Evolutionary conservation across 2,888 invertebrate genomes (phyloP).

Genomic region (Argyra leucocephala): DNA sequence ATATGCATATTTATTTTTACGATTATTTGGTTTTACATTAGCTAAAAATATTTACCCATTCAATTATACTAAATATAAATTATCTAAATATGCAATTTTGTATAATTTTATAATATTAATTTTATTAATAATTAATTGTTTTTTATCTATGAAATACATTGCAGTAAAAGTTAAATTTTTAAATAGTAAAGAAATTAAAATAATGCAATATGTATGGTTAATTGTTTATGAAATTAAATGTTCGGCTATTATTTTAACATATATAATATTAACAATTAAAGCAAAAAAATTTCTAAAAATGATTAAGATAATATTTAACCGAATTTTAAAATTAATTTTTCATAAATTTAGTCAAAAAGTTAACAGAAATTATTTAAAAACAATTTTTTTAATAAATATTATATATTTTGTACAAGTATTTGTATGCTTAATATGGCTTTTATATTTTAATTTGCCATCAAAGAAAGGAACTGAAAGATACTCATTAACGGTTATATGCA

Average conservation of each 20-base stretch:
- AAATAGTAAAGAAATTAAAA: neutral
- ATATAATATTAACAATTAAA: neutral
- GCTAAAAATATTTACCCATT: neutral
- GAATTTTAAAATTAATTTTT: neutral
- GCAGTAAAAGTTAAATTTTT: neutral
- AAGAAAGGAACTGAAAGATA: too few species aligned
- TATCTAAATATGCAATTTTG: neutral
- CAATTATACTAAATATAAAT: neutral
- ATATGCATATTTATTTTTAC: neutral
- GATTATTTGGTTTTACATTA: neutral
- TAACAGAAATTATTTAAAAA: neutral
- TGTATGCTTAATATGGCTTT: too few species aligned
- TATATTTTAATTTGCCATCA: too few species aligned
- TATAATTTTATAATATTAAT: neutral
- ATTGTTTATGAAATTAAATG: neutral
- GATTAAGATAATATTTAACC: neutral
- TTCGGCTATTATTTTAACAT: neutral
- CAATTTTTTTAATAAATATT: neutral
- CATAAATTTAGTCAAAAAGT: neutral
- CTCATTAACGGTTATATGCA: too few species aligned
- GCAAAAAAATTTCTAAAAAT: neutral
- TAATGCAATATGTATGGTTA: neutral
- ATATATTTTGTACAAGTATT: neutral
- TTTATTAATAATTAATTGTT: neutral
- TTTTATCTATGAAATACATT: too few species aligned